phyloP scores from a whole-genome alignment of 2,113 vertebrate genomes.

The Otus sunia region DNA sequence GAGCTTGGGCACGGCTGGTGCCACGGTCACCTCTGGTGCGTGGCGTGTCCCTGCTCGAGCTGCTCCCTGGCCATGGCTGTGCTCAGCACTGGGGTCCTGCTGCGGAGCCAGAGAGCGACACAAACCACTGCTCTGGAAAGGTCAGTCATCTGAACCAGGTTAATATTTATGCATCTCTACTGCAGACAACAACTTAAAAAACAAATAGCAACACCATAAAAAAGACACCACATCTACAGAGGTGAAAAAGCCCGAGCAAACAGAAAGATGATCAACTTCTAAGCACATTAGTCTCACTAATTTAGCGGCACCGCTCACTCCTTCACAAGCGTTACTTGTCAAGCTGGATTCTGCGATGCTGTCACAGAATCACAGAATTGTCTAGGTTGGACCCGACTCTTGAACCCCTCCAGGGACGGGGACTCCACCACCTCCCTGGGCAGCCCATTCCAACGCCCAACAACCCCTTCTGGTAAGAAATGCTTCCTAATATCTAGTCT shows the following conservation, averaged over 20 bases:
- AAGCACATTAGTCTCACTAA: accelerated
- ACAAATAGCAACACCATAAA: neutral
- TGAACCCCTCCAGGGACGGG: no score
- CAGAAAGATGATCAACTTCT: neutral
- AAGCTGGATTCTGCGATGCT: accelerated
- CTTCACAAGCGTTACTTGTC: accelerated
- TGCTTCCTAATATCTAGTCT: no score
- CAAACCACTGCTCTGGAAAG: neutral
- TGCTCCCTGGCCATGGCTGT: neutral
- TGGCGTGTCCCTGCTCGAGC: accelerated
- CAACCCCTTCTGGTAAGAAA: no score
- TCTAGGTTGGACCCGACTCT: no score
- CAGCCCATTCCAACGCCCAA: no score
- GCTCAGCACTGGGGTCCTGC: accelerated
- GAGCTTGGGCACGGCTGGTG: neutral
- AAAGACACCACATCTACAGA: neutral
- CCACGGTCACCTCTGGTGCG: accelerated
- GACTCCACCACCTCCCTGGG: no score
- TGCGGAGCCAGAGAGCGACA: neutral
- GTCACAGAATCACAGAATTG: no score
- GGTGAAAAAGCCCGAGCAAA: neutral
- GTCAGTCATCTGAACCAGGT: neutral
- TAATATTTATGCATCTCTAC: neutral
- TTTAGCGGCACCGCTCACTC: neutral
- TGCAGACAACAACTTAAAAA: neutral